Percentiles rank a stretch among this genome's conserved stretches.
Conservation (phyloP, 2,888 invertebrate genomes). For the Calephelis perditalis region DNA sequence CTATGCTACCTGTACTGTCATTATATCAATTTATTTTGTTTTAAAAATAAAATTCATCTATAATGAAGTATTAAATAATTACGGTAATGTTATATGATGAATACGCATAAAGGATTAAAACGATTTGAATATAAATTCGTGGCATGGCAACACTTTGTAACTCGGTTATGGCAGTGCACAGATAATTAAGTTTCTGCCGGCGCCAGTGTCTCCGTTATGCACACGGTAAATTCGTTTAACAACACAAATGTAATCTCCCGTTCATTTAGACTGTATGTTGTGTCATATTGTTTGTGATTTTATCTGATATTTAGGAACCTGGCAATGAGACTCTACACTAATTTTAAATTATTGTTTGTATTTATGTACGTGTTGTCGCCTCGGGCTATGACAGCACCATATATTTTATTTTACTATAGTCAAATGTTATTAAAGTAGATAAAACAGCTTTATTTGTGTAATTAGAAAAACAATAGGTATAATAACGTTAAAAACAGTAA, state of each 20-base stretch:
- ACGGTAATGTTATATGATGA: too few relatives aligned
- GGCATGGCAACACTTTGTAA: neutral
- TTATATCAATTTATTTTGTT: too few relatives aligned
- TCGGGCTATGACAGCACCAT: too few relatives aligned
- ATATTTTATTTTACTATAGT: too few relatives aligned
- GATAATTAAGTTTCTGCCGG: conserved; percentile 9
- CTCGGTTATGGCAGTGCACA: neutral
- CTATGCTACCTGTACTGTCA: too few relatives aligned
- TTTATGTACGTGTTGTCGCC: neutral
- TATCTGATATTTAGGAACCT: neutral
- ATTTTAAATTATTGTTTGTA: neutral
- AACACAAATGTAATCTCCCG: conserved; percentile 7
- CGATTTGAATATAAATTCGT: neutral
- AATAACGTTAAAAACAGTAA: too few relatives aligned
- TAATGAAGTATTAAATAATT: too few relatives aligned
- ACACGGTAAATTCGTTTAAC: conserved; percentile 6
- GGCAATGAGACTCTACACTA: neutral
- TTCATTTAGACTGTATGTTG: conserved; percentile 4
- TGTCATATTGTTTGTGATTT: conserved; percentile 5
- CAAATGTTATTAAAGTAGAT: too few relatives aligned
- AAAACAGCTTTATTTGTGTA: too few relatives aligned
- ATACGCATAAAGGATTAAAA: neutral
- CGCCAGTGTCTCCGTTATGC: conserved; percentile 5
- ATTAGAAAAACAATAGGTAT: too few relatives aligned
- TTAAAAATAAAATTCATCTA: too few relatives aligned